Conservation (phyloP, 2,888 invertebrate species). For the Nebria salina region DNA sequence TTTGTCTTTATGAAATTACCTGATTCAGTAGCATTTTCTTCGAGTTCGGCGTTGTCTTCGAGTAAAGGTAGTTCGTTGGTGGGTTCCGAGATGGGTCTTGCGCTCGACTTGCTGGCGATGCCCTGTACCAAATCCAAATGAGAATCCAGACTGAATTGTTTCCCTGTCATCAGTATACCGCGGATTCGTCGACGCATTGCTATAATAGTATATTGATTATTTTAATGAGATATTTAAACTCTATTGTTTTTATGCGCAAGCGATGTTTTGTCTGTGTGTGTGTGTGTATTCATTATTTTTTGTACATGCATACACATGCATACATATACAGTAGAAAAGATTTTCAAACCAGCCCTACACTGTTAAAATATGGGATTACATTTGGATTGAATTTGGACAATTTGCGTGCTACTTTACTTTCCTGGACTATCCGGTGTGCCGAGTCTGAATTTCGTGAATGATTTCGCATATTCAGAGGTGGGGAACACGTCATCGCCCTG, state of each 20-base stretch:
- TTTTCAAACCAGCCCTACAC: too few species aligned
- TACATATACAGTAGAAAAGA: neutral
- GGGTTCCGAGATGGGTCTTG: constrained; percentile 52
- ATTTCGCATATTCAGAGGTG: constrained; percentile 74
- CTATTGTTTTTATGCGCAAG: neutral
- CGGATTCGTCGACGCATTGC: constrained; percentile 87
- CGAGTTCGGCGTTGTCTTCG: constrained; percentile 54
- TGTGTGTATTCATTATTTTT: constrained; percentile 7
- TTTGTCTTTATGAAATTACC: constrained; percentile 11
- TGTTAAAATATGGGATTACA: neutral
- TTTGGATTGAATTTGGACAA: too few species aligned
- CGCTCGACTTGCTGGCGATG: constrained; percentile 64
- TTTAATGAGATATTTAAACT: neutral
- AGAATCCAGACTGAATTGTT: constrained; percentile 91
- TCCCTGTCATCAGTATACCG: constrained; percentile 89
- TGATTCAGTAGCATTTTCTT: constrained; percentile 53
- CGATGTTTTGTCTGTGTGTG: too few species aligned
- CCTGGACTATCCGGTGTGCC: constrained; percentile 83
- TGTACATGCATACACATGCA: too few species aligned
- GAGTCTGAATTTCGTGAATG: constrained; percentile 74
- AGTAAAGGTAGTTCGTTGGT: constrained; percentile 53
- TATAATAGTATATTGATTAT: constrained; percentile 55
- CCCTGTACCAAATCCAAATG: constrained; percentile 89
- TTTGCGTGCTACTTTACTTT: constrained; percentile 57
- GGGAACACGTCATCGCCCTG: constrained; percentile 71